Percentiles rank a stretch among this genome's conserved stretches.
Conservation (phyloP, 2,797 vertebrate species). For the Poecile montanus region DNA sequence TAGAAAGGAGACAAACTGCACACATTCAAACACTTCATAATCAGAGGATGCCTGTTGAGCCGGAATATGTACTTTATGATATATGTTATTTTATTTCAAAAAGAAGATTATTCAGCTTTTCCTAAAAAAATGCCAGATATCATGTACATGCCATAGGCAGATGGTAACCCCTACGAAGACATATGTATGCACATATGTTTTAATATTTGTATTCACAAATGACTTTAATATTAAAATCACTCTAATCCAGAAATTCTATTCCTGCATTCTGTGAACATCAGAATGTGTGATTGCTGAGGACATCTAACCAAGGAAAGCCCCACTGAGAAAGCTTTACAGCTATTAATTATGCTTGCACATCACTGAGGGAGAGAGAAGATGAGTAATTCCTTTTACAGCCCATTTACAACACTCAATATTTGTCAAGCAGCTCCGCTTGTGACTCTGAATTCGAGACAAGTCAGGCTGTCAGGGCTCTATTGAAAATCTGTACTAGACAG, state of each 20-base stretch:
- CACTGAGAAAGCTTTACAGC: not conserved
- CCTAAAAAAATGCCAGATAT: not conserved
- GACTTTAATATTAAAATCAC: not conserved
- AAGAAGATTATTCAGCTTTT: not conserved
- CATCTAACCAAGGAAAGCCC: not conserved
- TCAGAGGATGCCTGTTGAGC: not conserved
- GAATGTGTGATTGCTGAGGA: not conserved
- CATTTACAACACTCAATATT: not conserved
- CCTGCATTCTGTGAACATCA: not conserved
- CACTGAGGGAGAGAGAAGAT: not conserved
- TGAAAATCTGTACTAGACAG: not conserved
- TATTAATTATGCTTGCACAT: slow-evolving; percentile 4
- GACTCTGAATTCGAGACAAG: not conserved
- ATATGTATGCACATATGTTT: slow-evolving; percentile 24
- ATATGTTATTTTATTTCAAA: not conserved
- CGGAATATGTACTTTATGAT: not conserved
- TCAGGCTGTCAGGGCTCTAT: not conserved
- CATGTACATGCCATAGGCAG: not conserved
- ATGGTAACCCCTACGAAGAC: not conserved
- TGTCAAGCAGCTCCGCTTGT: not conserved
- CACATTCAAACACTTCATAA: not conserved
- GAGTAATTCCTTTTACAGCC: not conserved
- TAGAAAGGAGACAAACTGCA: not conserved
- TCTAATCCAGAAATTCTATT: not conserved
- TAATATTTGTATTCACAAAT: slow-evolving; percentile 8